phyloP scores from a whole-genome alignment of 2,113 vertebrate genomes.

The Cygnus atratus region DNA sequence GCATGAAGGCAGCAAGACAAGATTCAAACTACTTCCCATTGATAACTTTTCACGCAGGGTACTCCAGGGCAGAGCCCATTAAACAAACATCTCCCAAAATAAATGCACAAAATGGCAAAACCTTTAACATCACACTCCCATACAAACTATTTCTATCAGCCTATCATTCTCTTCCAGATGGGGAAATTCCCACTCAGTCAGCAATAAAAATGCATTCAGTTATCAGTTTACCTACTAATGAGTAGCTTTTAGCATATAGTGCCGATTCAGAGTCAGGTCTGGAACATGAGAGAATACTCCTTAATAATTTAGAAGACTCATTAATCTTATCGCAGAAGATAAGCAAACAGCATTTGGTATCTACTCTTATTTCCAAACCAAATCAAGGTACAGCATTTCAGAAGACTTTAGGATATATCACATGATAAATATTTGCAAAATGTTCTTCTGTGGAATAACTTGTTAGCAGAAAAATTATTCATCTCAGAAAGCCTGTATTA shows the following conservation, averaged over 20 bases:
- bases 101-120: not conserved
- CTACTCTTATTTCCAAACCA: constrained; percentile 14
- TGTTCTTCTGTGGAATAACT: not conserved
- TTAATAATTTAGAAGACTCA: constrained; percentile 48
- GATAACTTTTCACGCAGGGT: not conserved
- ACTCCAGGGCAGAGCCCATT: not conserved
- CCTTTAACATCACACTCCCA: not conserved
- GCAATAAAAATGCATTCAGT: constrained; percentile 37
- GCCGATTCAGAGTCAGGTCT: not conserved
- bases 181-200: not conserved
- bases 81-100: not conserved
- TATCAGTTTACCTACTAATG: constrained; percentile 11
- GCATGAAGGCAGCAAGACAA: not conserved
- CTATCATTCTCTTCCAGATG: not conserved
- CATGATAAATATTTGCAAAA: not conserved
- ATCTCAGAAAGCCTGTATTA: not conserved
- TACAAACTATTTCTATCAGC: not conserved
- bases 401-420: not conserved
- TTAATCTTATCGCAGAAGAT: constrained; percentile 22
- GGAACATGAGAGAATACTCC: not conserved
- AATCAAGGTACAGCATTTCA: not conserved
- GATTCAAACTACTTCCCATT: not conserved
- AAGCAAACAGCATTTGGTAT: constrained; percentile 7
- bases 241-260: not conserved
- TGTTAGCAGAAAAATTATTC: not conserved